Percentiles rank a stretch among this genome's conserved stretches.
Conservation (phyloP, 2,888 invertebrate species). For the Thecocarcelia acutangulata region DNA sequence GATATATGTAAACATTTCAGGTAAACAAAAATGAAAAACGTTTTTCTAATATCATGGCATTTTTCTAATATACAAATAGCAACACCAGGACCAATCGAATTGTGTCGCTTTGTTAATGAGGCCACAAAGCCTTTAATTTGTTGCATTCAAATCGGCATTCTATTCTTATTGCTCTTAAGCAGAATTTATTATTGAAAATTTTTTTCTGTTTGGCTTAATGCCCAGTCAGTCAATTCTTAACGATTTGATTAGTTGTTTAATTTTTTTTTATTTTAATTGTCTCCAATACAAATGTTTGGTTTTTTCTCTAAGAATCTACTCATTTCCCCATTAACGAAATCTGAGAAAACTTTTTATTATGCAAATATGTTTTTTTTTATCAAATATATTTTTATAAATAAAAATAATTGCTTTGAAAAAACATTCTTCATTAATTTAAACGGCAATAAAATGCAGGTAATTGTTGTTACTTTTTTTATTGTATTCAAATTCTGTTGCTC, state of each 20-base stretch:
- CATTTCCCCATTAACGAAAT: slow-evolving; percentile 38
- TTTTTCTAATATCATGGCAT: too few relatives aligned
- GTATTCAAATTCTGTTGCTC: slow-evolving; percentile 53
- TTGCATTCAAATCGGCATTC: background rate
- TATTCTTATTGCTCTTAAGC: slow-evolving; percentile 4
- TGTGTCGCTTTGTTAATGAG: slow-evolving; percentile 15
- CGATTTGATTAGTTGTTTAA: slow-evolving; percentile 5
- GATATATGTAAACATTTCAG: too few relatives aligned
- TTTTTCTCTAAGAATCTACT: slow-evolving; percentile 23
- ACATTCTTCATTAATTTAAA: slow-evolving; percentile 17
- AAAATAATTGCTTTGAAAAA: slow-evolving; percentile 1
- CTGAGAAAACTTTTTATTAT: slow-evolving; percentile 22
- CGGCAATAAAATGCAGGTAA: slow-evolving; percentile 45
- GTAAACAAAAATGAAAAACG: too few relatives aligned
- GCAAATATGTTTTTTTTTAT: background rate
- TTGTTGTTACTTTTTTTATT: slow-evolving; percentile 52
- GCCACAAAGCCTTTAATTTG: slow-evolving; percentile 3
- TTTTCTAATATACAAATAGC: too few relatives aligned
- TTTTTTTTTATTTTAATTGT: slow-evolving; percentile 42
- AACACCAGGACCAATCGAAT: slow-evolving; percentile 7
- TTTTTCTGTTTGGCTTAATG: slow-evolving; percentile 49
- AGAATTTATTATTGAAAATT: slow-evolving; percentile 38
- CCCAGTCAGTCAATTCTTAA: slow-evolving; percentile 64
- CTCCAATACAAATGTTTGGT: slow-evolving; percentile 33
- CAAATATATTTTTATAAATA: background rate